Percentiles rank a stretch among this genome's conserved stretches.
Evolutionary conservation across 1,140 invertebrate genomes (phyloP).

Genomic region (Ceratina calcarata): DNA sequence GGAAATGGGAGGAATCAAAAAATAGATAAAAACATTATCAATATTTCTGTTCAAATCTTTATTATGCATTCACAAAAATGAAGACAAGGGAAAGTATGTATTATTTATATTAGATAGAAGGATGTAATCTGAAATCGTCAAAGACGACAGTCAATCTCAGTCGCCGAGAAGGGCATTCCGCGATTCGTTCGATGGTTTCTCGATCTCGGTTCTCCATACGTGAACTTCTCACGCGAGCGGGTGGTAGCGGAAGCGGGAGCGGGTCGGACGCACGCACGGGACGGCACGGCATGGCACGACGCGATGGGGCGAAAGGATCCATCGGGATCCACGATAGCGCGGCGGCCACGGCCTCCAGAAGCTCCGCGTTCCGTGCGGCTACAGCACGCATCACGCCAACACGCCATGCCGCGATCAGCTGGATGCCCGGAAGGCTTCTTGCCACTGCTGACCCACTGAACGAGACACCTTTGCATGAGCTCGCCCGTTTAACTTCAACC

Average conservation of each 20-base stretch:
- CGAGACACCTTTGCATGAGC: slow-evolving; percentile 76
- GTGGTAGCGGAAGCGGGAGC: slow-evolving; percentile 23
- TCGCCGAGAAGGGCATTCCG: background rate
- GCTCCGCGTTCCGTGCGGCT: slow-evolving; percentile 50
- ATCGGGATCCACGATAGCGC: slow-evolving; percentile 53
- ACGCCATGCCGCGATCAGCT: slow-evolving; percentile 73
- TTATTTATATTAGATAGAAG: too few species aligned
- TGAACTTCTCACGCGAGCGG: slow-evolving; percentile 43
- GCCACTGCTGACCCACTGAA: slow-evolving; percentile 78
- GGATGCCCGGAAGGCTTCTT: slow-evolving; percentile 75
- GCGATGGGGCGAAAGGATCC: slow-evolving; percentile 45
- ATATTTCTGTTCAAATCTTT: too few species aligned
- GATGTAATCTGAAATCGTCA: background rate
- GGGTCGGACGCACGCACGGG: slow-evolving; percentile 43
- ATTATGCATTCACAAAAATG: too few species aligned
- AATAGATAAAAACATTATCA: too few species aligned
- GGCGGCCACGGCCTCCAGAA: slow-evolving; percentile 40
- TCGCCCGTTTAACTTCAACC: slow-evolving; percentile 66
- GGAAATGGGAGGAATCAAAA: too few species aligned
- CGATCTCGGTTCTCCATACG: slow-evolving; percentile 40
- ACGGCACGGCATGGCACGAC: slow-evolving; percentile 44
- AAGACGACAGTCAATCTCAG: too few species aligned
- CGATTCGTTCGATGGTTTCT: slow-evolving; percentile 18
- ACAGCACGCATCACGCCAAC: slow-evolving; percentile 73
- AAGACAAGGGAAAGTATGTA: too few species aligned